These are phyloP conservation scores for Micrasema longulum DNA, from an alignment of 1,140 invertebrate genomes.

Conservation along the genomic window DNA sequence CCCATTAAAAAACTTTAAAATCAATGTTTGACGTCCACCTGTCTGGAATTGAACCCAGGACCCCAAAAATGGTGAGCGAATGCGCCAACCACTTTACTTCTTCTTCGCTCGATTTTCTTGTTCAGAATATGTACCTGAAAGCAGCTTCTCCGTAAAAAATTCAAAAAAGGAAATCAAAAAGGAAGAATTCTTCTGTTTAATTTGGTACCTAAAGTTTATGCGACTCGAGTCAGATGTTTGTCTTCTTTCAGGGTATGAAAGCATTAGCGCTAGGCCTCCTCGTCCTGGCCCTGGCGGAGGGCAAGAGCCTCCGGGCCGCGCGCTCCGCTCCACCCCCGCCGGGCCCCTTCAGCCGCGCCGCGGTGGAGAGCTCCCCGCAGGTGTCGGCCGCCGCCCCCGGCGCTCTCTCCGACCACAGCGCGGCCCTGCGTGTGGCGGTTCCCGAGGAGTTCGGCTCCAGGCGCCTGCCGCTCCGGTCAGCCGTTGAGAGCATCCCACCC, in stretches of 20 bases:
- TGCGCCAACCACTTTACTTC: no score
- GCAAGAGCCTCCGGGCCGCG: conserved; percentile 3
- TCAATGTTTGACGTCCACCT: no score
- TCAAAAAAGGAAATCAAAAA: no score
- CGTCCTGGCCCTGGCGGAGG: conserved; percentile 29
- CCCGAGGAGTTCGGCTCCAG: conserved; percentile 43
- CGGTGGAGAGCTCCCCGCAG: conserved; percentile 45
- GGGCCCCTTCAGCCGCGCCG: conserved; percentile 46
- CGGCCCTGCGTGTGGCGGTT: conserved; percentile 33
- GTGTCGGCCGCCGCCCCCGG: not conserved
- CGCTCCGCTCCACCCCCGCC: conserved; percentile 15
- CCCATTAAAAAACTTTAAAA: no score
- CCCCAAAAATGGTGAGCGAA: no score
- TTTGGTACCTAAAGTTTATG: no score
- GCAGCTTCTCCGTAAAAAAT: no score
- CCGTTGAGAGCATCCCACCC: conserved; percentile 68
- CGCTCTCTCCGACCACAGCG: conserved; percentile 22
- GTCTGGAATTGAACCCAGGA: no score
- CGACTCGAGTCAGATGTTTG: no score
- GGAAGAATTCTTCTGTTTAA: no score
- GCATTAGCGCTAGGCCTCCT: conserved; percentile 3
- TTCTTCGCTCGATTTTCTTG: no score
- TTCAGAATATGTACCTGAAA: no score
- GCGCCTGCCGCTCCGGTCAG: conserved; percentile 66
- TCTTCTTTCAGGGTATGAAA: conserved; percentile 24